Evolutionary conservation across 2,888 invertebrate genomes (phyloP).

Genomic region (Microlaimidae sp.): DNA sequence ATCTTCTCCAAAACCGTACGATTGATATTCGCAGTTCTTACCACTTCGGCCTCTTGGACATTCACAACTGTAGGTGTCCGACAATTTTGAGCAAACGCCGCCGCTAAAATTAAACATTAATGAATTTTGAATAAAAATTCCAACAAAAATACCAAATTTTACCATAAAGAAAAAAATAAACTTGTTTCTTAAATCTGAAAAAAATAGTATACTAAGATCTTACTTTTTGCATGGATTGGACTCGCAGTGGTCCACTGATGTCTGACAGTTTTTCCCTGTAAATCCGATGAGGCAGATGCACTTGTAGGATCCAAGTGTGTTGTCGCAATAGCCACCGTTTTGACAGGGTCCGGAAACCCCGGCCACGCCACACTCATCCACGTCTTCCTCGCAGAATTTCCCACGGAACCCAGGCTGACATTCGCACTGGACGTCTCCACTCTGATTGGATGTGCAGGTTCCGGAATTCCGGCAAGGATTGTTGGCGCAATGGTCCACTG

Average conservation of each 20-base stretch:
- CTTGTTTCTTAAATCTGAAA: not conserved
- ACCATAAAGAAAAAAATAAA: not conserved
- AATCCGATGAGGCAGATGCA: constrained; percentile 79
- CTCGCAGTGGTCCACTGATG: constrained; percentile 63
- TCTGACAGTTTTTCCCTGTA: constrained; percentile 73
- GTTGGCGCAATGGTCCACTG: constrained; percentile 46
- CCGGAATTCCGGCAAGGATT: constrained; percentile 41
- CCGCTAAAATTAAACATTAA: too few species aligned
- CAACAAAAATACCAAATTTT: too few species aligned
- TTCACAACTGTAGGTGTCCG: constrained; percentile 55
- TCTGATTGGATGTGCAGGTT: constrained; percentile 24
- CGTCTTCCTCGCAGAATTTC: constrained; percentile 59
- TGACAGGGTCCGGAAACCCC: constrained; percentile 51
- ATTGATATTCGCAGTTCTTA: constrained; percentile 70
- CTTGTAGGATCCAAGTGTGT: constrained; percentile 69
- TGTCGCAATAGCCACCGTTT: constrained; percentile 76
- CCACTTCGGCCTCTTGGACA: constrained; percentile 72
- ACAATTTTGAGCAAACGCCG: not conserved
- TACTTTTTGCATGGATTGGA: constrained; percentile 71
- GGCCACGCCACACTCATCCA: constrained; percentile 13
- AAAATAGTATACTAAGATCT: constrained; percentile 2
- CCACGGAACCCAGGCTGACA: constrained; percentile 64
- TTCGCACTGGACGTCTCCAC: constrained; percentile 59
- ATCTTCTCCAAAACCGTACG: constrained; percentile 68
- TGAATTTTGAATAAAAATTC: too few species aligned